A percentile compares a stretch with the other conserved stretches of the same genome.
phyloP scores from a whole-genome alignment of 1,140 invertebrate species.

The Monochamus saltuarius region DNA sequence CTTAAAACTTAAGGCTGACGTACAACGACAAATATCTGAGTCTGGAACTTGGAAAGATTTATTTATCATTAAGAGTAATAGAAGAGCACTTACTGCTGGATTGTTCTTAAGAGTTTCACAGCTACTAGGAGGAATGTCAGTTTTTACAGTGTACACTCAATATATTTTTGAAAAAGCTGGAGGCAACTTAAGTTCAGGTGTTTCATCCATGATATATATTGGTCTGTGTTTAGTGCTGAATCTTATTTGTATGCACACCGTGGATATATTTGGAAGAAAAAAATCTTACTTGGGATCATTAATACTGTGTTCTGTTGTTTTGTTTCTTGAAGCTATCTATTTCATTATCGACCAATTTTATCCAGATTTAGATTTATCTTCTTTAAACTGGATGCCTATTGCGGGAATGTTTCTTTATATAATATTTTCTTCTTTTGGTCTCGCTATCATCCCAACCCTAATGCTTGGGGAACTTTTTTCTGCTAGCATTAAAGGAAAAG shows the following conservation, averaged over 20 bases:
- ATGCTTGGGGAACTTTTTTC: slow-evolving; percentile 46
- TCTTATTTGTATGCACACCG: slow-evolving; percentile 69
- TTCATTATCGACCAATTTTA: slow-evolving; percentile 24
- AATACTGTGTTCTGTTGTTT: slow-evolving; percentile 22
- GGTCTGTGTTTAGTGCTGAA: slow-evolving; percentile 9
- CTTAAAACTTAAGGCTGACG: slow-evolving; percentile 33
- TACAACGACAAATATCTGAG: slow-evolving; percentile 37
- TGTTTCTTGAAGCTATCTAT: slow-evolving; percentile 56
- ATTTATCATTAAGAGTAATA: slow-evolving; percentile 38
- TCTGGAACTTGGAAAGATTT: slow-evolving; percentile 32
- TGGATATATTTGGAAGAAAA: slow-evolving; percentile 48
- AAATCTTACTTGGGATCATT: slow-evolving; percentile 27
- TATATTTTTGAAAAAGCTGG: slow-evolving; percentile 36
- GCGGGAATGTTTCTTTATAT: slow-evolving; percentile 36
- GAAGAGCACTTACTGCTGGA: slow-evolving; percentile 36
- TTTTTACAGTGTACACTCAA: slow-evolving; percentile 35
- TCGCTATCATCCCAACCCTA: slow-evolving; percentile 39
- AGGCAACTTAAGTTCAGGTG: slow-evolving; percentile 43
- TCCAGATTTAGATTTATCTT: slow-evolving; percentile 35
- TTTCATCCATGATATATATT: slow-evolving; percentile 57
- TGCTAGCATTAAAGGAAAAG: slow-evolving; percentile 40
- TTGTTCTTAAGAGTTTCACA: slow-evolving; percentile 36
- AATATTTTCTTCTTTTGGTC: slow-evolving; percentile 33
- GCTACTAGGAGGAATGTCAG: slow-evolving; percentile 37
- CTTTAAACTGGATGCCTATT: slow-evolving; percentile 40